Evolutionary conservation across 2,888 invertebrate genomes (phyloP), one percentile per base, ranked within the genome.

Genomic region (Nebria salina): DNA sequence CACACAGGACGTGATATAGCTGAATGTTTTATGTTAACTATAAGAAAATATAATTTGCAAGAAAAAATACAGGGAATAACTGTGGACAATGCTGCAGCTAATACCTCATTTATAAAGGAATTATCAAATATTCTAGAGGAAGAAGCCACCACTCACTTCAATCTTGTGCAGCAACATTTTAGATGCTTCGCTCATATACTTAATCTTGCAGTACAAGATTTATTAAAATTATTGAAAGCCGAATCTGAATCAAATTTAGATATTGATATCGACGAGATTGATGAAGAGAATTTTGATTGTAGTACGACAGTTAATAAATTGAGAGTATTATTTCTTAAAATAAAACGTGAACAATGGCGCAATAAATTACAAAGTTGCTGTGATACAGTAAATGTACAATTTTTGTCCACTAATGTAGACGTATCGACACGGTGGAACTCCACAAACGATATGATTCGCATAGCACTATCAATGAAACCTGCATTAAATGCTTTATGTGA

Each of bases 131-230:
- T 70, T 54, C 20, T 20, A 20, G 20, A 20, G 20, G n/a, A 43
- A n/a, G 64, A 15, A 75, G 73, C 25, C 41, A 76, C 68, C 83
- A 84, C 82, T 82, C 84, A 83, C 11, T 74, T 72, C 70, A 41
- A 68, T 76, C 1, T 20, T 42, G 82, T 83, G 72, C 65, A 85
- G 77, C 81, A 83, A 42, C 85, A 86, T 83, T 86, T 85, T 78
- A 82, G 84, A 7, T 86, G 86, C 75, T 82, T 85, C 65, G 83
- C 84, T 2, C 85, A 86, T 66, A 84, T 86, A 65, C 65, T 85
- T 70, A 86, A 86, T 76, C 77, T 85, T 20, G 85, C 77, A 11
- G 85, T 85, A 15, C 84, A 86, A 82, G 20, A 20, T 20, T 20
- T 20, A 20, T 20, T 20, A 20, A 20, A 20, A 20, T 20, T 20